Percentiles rank a stretch among this genome's conserved stretches.
These are phyloP conservation scores for Philopotamus ludificatus DNA, from an alignment of 1,140 invertebrate species.

Conservation along the genomic window DNA sequence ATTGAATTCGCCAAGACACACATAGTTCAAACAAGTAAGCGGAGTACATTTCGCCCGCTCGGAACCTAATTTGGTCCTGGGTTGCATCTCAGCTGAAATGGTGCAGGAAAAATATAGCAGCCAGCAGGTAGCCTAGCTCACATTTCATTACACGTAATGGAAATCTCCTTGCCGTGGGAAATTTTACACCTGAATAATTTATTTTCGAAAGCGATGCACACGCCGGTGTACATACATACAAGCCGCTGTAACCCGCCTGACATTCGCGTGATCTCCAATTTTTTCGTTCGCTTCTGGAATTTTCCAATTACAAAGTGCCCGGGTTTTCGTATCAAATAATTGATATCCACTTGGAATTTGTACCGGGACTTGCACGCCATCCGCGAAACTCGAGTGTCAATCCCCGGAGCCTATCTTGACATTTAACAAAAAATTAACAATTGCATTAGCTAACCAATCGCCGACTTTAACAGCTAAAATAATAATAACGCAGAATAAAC, in stretches of 20 bases:
- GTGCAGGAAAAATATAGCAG: conserved; percentile 14
- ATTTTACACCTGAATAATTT: conserved; percentile 25
- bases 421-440: too few relatives aligned
- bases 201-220: conserved; percentile 8
- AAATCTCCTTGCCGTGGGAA: conserved; percentile 26
- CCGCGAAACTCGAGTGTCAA: too few relatives aligned
- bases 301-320: too few relatives aligned
- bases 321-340: too few relatives aligned
- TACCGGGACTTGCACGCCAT: neutral
- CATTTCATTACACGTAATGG: conserved; percentile 26
- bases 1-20: too few relatives aligned
- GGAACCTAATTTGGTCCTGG: conserved; percentile 13
- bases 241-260: neutral
- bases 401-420: too few relatives aligned
- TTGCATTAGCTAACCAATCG: too few relatives aligned
- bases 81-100: conserved; percentile 14
- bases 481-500: too few relatives aligned
- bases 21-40: too few relatives aligned
- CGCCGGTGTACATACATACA: neutral
- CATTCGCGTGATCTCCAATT: neutral
- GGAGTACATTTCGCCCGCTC: too few relatives aligned
- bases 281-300: neutral
- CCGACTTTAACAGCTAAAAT: too few relatives aligned
- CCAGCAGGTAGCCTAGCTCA: neutral
- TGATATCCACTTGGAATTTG: too few relatives aligned